phyloP scores from a whole-genome alignment of 2,113 vertebrate genomes.

The Marmota flaviventris region DNA sequence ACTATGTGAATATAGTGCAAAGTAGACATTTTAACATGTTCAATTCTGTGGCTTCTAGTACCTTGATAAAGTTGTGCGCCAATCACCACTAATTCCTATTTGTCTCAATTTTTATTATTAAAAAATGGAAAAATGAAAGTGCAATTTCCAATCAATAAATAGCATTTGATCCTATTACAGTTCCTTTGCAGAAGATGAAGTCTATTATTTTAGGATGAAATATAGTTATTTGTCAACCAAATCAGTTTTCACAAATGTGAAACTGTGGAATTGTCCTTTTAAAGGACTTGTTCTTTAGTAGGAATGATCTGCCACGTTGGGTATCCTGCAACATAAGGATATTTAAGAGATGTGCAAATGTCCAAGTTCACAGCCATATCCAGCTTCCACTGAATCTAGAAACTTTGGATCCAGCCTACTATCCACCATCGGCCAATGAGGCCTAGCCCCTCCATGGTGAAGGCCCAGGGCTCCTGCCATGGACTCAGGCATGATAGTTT shows the following conservation, averaged over 20 bases:
- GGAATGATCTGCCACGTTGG: too few relatives aligned
- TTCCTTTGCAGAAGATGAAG: conserved; percentile 42
- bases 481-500: neutral
- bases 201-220: conserved; percentile 29
- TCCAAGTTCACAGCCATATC: too few relatives aligned
- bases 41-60: neutral
- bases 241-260: conserved; percentile 87
- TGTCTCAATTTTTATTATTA: conserved; percentile 41
- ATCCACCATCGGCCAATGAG: too few relatives aligned
- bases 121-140: conserved; percentile 56
- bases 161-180: conserved; percentile 57
- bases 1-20: neutral
- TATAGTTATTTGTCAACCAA: conserved; percentile 6
- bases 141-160: conserved; percentile 73
- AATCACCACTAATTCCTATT: neutral
- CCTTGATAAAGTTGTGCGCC: neutral
- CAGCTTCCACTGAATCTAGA: too few relatives aligned
- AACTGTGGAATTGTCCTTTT: too few relatives aligned
- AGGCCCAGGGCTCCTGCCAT: too few relatives aligned
- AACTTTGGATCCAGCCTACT: too few relatives aligned
- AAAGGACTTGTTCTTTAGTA: too few relatives aligned
- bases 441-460: too few relatives aligned
- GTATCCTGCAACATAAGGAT: too few relatives aligned
- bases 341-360: too few relatives aligned
- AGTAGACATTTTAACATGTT: neutral